Base-by-base conservation (phyloP, 2,113 vertebrate species). In the Oryzias javanicus region DNA sequence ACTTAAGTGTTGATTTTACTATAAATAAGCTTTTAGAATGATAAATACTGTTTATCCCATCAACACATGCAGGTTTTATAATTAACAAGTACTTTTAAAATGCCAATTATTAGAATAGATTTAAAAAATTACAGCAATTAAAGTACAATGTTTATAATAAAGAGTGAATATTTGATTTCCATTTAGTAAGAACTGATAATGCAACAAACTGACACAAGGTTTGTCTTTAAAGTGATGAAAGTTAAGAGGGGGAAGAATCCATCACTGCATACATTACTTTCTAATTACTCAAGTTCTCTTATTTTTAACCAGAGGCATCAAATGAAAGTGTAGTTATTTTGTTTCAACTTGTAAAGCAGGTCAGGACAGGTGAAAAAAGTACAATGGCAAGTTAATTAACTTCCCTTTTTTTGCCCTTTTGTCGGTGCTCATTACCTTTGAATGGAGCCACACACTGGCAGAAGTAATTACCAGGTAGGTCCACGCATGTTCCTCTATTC, bases 351-450 rank as follows among this genome's bases (percentile, higher is more conserved):
- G 65, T 64, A 67, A 89, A 90, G 92, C 81, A 63, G 86, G 82
- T 85, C 92, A 76, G 92, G 86, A 92, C 86, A 92, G 91, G 82
- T 91, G 89, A 93, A 86, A 92, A 84, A 89, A 91, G 92, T 80
- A 82, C 71, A 84, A 91, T 92, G 78, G 88, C 76, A 91, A 93
- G 90, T 91, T 94, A 94, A 95, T 94, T 94, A 91, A 88, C 80
- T 91, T 94, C 94, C 72, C 68, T 89, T 91, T 92, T 84, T 85
- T 74, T 82, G 61, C 76, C 79, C 88, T 86, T 92, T 88, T 83
- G 88, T 87, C 74, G 78, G 67, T 89, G 82, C 91, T 91, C 87
- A 90, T 95, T 98, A 95, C 93, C 92, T 96, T 93, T 95, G 93
- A 95, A 95, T 13, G 90, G 90, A 95, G 88, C 79, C 80, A 81